These are phyloP conservation scores for Alauda arvensis DNA, from an alignment of 2,797 vertebrate species.

Conservation along the genomic window DNA sequence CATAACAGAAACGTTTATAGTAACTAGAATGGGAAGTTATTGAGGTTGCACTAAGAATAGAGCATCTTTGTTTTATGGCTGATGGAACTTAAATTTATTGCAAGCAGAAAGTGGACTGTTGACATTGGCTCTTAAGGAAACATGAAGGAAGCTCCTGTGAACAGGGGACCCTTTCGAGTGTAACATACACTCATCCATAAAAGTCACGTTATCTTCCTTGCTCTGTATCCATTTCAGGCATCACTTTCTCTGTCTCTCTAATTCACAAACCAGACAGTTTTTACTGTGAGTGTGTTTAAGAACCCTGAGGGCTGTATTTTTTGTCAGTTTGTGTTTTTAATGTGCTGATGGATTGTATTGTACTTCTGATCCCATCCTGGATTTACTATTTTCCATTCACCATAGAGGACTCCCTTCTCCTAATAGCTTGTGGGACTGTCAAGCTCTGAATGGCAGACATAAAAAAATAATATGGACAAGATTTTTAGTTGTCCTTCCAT, in stretches of 20 bases:
- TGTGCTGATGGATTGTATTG: neutral
- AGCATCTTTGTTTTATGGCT: slow-evolving; percentile 17
- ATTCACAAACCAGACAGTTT: slow-evolving; percentile 22
- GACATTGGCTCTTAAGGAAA: slow-evolving; percentile 16
- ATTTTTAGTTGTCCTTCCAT: slow-evolving; percentile 11
- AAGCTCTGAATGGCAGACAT: neutral
- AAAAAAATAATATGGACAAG: neutral
- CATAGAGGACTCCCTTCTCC: neutral
- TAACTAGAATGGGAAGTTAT: slow-evolving; percentile 19
- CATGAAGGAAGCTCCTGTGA: slow-evolving; percentile 25
- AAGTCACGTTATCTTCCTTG: slow-evolving; percentile 8
- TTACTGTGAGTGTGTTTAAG: slow-evolving; percentile 14
- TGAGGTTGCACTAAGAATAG: slow-evolving; percentile 11
- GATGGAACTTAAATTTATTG: slow-evolving; percentile 18
- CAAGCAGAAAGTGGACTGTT: slow-evolving; percentile 27
- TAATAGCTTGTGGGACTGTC: neutral
- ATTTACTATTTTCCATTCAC: slow-evolving; percentile 18
- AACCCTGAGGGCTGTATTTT: slow-evolving; percentile 18
- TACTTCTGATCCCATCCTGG: neutral
- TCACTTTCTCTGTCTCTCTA: neutral
- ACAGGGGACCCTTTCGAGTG: neutral
- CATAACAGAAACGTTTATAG: neutral
- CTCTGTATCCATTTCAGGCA: slow-evolving; percentile 28
- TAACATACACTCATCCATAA: neutral
- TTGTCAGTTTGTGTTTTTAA: slow-evolving; percentile 42